phyloP scores from a whole-genome alignment of 1,140 invertebrate species.

The Temnothorax longispinosus region DNA sequence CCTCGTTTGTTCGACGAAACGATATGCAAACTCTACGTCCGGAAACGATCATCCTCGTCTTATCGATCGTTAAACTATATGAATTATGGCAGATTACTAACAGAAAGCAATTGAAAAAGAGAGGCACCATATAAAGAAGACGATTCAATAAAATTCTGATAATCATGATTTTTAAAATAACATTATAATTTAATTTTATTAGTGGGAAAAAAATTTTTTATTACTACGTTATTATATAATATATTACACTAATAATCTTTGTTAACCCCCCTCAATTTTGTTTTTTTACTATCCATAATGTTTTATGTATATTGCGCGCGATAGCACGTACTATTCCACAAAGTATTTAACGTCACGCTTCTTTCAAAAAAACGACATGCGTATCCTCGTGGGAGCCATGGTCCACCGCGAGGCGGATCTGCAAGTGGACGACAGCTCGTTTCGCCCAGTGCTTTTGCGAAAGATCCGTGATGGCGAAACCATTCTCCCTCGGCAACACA shows the following conservation, averaged over 20 bases:
- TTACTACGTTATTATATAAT: not conserved
- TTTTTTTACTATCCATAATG: not conserved
- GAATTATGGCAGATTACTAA: not conserved
- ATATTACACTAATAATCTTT: not conserved
- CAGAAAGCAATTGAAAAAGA: not conserved
- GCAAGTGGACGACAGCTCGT: slow-evolving; percentile 34
- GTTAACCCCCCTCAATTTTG: not conserved
- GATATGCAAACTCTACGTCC: not conserved
- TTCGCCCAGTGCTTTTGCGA: slow-evolving; percentile 19
- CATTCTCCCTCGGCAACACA: slow-evolving; percentile 6
- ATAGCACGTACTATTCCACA: not conserved
- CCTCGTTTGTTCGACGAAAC: slow-evolving; percentile 16
- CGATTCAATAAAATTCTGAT: not conserved
- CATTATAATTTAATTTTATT: not conserved
- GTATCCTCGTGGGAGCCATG: slow-evolving; percentile 50
- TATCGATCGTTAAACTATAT: not conserved
- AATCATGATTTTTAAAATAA: not conserved
- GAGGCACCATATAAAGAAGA: not conserved
- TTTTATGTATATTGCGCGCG: slow-evolving; percentile 20
- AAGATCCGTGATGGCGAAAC: slow-evolving; percentile 16
- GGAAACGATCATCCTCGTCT: slow-evolving; percentile 7
- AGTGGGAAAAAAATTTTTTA: no score
- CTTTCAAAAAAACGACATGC: slow-evolving; percentile 29
- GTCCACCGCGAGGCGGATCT: not conserved
- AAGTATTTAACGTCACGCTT: slow-evolving; percentile 44